phyloP scores from a whole-genome alignment of 2,797 vertebrate genomes.

The Calcarius lapponicus region DNA sequence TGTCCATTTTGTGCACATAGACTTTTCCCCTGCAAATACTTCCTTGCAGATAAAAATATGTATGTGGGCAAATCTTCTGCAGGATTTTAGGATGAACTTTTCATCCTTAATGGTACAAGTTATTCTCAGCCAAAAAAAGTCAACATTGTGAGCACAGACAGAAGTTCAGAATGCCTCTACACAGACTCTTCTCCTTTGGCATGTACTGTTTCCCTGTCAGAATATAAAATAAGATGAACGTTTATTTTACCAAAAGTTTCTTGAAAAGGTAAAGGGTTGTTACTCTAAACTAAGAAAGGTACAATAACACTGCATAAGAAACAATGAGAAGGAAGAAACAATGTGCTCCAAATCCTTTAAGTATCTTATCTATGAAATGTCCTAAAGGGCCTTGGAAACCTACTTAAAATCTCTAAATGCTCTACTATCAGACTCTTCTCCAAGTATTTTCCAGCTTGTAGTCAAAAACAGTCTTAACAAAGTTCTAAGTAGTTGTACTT shows the following conservation, averaged over 20 bases:
- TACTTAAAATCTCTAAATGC: background rate
- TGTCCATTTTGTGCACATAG: background rate
- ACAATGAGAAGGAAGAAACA: background rate
- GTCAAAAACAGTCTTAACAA: background rate
- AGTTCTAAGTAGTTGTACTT: background rate
- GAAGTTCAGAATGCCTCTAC: background rate
- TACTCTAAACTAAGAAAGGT: background rate
- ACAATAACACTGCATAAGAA: background rate
- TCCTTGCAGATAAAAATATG: background rate
- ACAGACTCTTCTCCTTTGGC: background rate
- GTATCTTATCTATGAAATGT: background rate
- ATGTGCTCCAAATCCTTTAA: background rate
- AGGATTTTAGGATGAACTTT: background rate
- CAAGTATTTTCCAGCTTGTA: background rate
- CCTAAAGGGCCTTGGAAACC: background rate
- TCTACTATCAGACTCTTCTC: background rate
- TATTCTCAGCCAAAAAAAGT: background rate
- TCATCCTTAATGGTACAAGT: background rate
- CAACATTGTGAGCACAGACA: rapidly evolving
- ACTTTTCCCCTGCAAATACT: background rate
- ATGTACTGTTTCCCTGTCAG: background rate
- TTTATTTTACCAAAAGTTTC: background rate
- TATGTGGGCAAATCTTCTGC: rapidly evolving
- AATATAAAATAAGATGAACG: background rate
- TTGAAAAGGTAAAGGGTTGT: background rate